Conservation (phyloP, 2,113 vertebrate species). For the Terrapene triunguis region DNA sequence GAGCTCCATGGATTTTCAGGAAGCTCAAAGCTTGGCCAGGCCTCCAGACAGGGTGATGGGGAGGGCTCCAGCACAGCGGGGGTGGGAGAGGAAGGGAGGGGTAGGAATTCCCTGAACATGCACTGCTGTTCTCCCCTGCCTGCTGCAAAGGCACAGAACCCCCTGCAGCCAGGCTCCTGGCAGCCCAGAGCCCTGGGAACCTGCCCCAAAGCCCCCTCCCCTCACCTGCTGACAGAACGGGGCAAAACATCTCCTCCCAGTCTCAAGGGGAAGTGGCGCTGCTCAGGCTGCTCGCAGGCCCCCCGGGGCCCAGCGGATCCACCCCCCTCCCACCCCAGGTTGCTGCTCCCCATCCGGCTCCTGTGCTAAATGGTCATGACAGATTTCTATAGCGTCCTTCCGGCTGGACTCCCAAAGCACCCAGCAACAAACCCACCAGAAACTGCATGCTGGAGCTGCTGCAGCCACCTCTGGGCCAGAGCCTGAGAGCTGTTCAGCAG, state of each 20-base stretch:
- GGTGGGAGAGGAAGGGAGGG: too few relatives aligned
- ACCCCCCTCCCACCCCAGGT: not conserved
- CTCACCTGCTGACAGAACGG: too few relatives aligned
- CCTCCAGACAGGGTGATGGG: not conserved
- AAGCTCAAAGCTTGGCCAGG: not conserved
- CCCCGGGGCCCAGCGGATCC: too few relatives aligned
- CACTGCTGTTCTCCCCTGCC: not conserved
- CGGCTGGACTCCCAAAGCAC: too few relatives aligned
- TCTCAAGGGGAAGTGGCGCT: not conserved
- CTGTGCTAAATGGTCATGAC: not conserved
- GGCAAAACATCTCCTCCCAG: not conserved
- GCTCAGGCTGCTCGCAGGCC: not conserved
- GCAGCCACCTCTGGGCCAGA: not conserved
- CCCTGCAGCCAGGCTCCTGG: rapidly evolving
- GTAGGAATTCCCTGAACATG: not conserved
- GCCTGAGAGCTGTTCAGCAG: not conserved
- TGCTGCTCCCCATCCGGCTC: not conserved
- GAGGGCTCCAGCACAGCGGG: too few relatives aligned
- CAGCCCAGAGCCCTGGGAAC: rapidly evolving
- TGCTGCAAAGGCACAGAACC: not conserved
- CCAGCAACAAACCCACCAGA: too few relatives aligned
- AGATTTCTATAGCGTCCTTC: not conserved
- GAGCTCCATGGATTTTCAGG: not conserved
- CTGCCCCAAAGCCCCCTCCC: not conserved
- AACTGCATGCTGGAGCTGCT: too few relatives aligned